Percentiles rank a stretch among this genome's conserved stretches.
These are phyloP conservation scores for Cranoglanis bouderius DNA, from an alignment of 2,113 vertebrate genomes.

Conservation along the genomic window DNA sequence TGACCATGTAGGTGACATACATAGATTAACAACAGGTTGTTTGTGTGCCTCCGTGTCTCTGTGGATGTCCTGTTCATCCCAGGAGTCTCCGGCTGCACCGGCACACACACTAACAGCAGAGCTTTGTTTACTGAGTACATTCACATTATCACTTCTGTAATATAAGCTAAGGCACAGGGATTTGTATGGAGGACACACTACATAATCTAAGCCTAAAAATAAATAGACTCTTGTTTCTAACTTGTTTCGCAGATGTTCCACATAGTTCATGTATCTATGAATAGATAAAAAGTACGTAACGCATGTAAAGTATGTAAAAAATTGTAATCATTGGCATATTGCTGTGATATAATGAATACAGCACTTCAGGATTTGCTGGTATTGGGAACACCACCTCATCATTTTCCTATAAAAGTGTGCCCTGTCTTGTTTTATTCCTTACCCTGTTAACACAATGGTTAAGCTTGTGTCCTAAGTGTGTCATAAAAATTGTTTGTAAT, in stretches of 20 bases:
- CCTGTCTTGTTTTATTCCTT: neutral
- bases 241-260: neutral
- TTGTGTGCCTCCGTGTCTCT: constrained; percentile 36
- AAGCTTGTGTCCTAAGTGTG: neutral
- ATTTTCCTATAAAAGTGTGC: neutral
- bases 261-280: neutral
- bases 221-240: neutral
- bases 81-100: constrained; percentile 1
- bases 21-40: constrained; percentile 37
- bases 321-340: neutral
- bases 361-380: neutral
- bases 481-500: neutral
- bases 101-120: constrained; percentile 29
- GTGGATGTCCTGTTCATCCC: constrained; percentile 22
- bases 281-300: neutral
- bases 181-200: too few relatives aligned
- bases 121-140: constrained; percentile 29
- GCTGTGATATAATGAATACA: neutral
- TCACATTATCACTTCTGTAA: neutral
- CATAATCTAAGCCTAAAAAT: neutral
- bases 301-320: neutral
- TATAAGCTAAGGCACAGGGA: too few relatives aligned
- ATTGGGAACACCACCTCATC: neutral
- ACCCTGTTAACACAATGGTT: neutral
- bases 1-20: constrained; percentile 8